Percentiles rank a stretch among this genome's conserved stretches.
phyloP scores from a whole-genome alignment of 2,888 invertebrate genomes.

The Pogonocherus hispidulus region DNA sequence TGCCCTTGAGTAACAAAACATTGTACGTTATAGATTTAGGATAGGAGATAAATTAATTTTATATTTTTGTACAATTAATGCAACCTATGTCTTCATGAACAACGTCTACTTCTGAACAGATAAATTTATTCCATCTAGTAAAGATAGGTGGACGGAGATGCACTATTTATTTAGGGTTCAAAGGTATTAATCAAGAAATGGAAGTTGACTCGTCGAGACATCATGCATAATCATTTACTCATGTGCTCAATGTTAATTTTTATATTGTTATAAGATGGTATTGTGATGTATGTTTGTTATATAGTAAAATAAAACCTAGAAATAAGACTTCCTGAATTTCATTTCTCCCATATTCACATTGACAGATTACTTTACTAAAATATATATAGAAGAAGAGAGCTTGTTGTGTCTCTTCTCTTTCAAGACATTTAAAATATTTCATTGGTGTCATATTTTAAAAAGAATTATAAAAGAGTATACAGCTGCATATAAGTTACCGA shows the following conservation, averaged over 20 bases:
- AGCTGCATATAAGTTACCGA: too few species aligned
- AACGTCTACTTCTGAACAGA: slow-evolving; percentile 10
- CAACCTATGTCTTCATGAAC: slow-evolving; percentile 31
- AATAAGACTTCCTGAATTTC: slow-evolving; percentile 9
- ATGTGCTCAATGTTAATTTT: slow-evolving; percentile 62
- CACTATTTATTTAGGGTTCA: slow-evolving; percentile 6
- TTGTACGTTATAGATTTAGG: slow-evolving; percentile 33
- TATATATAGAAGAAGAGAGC: too few species aligned
- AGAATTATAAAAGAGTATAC: too few species aligned
- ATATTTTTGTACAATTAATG: slow-evolving; percentile 36
- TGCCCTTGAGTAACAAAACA: slow-evolving; percentile 40
- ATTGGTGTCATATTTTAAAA: too few species aligned
- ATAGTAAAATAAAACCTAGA: slow-evolving; percentile 46
- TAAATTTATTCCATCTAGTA: too few species aligned
- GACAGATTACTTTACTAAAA: too few species aligned
- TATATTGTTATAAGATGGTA: slow-evolving; percentile 61
- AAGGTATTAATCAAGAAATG: slow-evolving; percentile 16
- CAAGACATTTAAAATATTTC: too few species aligned
- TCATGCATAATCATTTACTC: slow-evolving; percentile 30
- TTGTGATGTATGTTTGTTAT: slow-evolving; percentile 63
- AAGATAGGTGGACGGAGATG: slow-evolving; percentile 16
- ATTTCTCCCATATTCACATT: not conserved
- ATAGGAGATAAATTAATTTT: slow-evolving; percentile 44
- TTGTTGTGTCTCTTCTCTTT: too few species aligned
- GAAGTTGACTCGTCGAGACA: slow-evolving; percentile 30